Conservation (phyloP, 2,113 vertebrate genomes). For the Limnothrissa miodon region DNA sequence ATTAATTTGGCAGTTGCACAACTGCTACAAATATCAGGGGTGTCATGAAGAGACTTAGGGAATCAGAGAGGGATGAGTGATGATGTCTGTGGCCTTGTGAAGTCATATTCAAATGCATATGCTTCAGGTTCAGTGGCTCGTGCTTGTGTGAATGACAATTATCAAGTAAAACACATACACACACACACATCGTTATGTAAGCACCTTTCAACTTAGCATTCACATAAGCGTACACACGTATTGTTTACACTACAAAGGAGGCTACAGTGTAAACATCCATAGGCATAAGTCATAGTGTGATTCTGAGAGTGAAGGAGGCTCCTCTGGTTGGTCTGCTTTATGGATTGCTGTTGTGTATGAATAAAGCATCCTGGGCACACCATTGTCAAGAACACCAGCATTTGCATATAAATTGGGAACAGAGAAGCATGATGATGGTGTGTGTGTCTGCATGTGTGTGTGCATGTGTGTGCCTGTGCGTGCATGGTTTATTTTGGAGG, state of each 20-base stretch:
- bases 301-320: constrained; percentile 49
- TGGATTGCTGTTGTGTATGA: constrained; percentile 56
- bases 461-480: not conserved
- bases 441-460: not conserved
- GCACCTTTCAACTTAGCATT: no score
- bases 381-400: constrained; percentile 66
- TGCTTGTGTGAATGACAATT: not conserved
- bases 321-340: constrained; percentile 60
- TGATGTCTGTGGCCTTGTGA: not conserved
- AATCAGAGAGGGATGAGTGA: not conserved
- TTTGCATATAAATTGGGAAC: constrained; percentile 79
- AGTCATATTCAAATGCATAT: not conserved
- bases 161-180: not conserved
- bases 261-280: not conserved
- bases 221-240: no score
- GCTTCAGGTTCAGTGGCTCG: no score
- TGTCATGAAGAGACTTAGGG: constrained; percentile 23
- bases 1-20: constrained; percentile 27
- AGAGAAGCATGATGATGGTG: constrained; percentile 42
- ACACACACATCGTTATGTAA: not conserved
- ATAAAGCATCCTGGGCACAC: constrained; percentile 61
- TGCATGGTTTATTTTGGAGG: not conserved
- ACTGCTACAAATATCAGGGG: constrained; percentile 32
- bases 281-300: not conserved
- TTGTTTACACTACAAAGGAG: not conserved